Evolutionary conservation across 2,113 vertebrate genomes (phyloP).

Genomic region (Cettia cetti): DNA sequence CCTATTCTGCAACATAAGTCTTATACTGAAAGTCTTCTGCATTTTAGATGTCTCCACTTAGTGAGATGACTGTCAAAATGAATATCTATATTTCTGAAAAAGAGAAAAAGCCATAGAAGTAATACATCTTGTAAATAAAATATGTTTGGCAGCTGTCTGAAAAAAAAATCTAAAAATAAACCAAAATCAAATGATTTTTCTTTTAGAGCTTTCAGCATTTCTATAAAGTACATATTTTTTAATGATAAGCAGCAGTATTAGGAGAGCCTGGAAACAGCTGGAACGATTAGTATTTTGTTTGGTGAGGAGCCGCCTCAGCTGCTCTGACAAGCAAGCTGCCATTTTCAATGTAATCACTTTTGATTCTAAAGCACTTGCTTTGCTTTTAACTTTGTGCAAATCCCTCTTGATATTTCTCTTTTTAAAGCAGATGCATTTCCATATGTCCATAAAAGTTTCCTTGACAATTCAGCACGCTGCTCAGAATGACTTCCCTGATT

Average conservation of each 20-base stretch:
- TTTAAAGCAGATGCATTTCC: conserved; percentile 40
- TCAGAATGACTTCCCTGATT: neutral
- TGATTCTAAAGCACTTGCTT: conserved; percentile 39
- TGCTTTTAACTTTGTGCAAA: conserved; percentile 54
- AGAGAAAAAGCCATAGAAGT: neutral
- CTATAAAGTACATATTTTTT: neutral
- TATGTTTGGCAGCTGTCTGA: neutral
- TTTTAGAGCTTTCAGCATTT: neutral
- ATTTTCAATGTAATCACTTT: conserved; percentile 44
- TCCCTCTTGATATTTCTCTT: conserved; percentile 47
- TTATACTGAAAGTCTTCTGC: neutral
- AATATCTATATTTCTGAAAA: neutral
- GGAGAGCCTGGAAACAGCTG: conserved; percentile 26
- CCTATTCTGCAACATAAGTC: neutral
- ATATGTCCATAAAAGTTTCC: conserved; percentile 47
- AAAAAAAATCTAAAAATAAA: neutral
- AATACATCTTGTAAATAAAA: neutral
- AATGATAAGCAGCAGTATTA: neutral
- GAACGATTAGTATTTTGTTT: neutral
- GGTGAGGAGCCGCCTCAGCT: neutral
- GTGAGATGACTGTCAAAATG: neutral
- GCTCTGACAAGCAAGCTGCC: conserved; percentile 19
- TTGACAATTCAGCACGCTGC: neutral
- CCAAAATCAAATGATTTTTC: neutral
- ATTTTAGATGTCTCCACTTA: neutral